Evolutionary conservation across 2,888 invertebrate genomes (phyloP), one percentile per base, ranked within the genome.

Genomic region (Melolontha melolontha): DNA sequence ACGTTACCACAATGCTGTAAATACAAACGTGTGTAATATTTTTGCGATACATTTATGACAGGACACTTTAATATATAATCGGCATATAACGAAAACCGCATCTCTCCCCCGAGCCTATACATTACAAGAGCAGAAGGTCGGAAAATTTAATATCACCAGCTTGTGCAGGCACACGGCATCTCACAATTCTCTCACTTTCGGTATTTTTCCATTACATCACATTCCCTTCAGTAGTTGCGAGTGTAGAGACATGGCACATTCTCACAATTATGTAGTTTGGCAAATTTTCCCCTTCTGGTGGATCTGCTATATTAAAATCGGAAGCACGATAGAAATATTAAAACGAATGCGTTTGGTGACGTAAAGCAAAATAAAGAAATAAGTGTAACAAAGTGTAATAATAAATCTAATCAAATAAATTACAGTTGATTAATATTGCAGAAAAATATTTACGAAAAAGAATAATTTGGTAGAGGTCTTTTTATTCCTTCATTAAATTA

Each of bases 141-240:
- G 82, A 82, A 83, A 83, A 83, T 83, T 83, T 83, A 83, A 83
- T 83, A 83, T 83, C 82, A 79, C 79, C 82, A 80, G 80, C 80
- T 79, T 80, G 80, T 79, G 78, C 75, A 78, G 66, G 59, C 78
- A 75, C 77, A 76, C 77, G 79, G 42, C 44, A 44, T 80, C 77
- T 75, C 76, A 79, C 80, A 80, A 80, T 81, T 80, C 79, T 79
- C 80, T 71, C 80, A 80, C 79, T 81, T 80, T 81, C 79, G 80
- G 80, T 80, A 81, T 82, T 83, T 82, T 83, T 83, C 82, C 82
- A 81, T 82, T 82, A 81, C 79, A 80, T 80, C 80, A 79, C 80
- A 79, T 82, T 80, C 80, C 78, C 78, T 74, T 44, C 34, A 34
- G 34, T 34, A 34, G 34, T 34, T 34, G 34, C 34, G 34, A 34